Evolutionary conservation across 2,888 invertebrate species (phyloP).

Genomic region (Rhagophthalmus giganteus): DNA sequence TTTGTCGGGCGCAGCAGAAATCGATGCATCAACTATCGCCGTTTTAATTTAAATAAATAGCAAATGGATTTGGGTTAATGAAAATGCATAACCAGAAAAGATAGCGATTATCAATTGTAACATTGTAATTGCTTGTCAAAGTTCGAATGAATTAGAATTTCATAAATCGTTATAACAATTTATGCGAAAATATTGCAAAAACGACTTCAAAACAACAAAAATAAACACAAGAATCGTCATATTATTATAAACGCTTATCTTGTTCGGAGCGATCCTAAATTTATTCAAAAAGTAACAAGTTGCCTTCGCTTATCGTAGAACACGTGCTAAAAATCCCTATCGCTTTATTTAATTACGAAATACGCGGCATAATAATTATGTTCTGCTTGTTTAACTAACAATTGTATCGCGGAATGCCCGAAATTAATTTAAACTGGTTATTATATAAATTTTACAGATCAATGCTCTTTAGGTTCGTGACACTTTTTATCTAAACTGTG

Average conservation of each 20-base stretch:
- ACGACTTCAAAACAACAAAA: conserved; percentile 7
- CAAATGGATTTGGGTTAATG: conserved; percentile 11
- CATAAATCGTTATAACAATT: too few relatives aligned
- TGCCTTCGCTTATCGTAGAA: conserved; percentile 9
- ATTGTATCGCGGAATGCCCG: conserved; percentile 6
- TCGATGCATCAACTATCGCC: too few relatives aligned
- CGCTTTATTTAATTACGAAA: conserved; percentile 10
- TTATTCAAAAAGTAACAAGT: conserved; percentile 9
- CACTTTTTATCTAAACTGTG: too few relatives aligned
- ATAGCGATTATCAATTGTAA: conserved; percentile 5
- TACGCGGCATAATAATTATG: conserved; percentile 1
- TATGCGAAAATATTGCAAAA: conserved; percentile 2
- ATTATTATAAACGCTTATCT: conserved; percentile 2
- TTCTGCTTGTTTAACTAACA: conserved; percentile 1
- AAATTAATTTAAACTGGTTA: too few relatives aligned
- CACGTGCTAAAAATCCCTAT: conserved; percentile 6
- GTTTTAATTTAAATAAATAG: too few relatives aligned
- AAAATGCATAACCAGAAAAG: conserved; percentile 2
- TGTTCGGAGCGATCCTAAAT: conserved; percentile 5
- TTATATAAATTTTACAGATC: too few relatives aligned
- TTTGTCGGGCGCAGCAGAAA: too few relatives aligned
- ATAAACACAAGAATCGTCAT: conserved; percentile 4
- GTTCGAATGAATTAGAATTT: too few relatives aligned
- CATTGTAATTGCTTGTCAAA: conserved; percentile 13
- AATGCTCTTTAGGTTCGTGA: too few relatives aligned